phyloP scores from a whole-genome alignment of 2,888 invertebrate genomes.

The Brachyopa scutellaris region DNA sequence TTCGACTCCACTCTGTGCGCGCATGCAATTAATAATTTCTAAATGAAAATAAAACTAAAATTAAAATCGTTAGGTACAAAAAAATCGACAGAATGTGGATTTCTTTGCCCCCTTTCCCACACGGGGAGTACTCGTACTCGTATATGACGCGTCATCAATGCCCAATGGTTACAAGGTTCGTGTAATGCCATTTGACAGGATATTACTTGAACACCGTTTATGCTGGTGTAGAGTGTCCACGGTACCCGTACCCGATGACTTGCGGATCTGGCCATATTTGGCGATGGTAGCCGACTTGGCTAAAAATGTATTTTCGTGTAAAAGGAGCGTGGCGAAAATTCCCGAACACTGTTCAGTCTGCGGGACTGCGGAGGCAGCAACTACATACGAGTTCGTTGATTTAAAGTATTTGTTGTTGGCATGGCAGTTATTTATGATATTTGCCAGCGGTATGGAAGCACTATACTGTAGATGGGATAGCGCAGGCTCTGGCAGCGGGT shows the following conservation, averaged over 20 bases:
- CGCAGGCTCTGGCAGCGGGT: constrained; percentile 3
- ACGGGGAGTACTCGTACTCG: neutral
- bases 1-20: constrained; percentile 20
- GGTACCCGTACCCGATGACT: constrained; percentile 41
- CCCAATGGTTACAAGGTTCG: constrained; percentile 52
- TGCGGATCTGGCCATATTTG: constrained; percentile 41
- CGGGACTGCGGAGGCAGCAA: constrained; percentile 45
- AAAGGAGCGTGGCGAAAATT: constrained; percentile 57
- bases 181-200: constrained; percentile 68
- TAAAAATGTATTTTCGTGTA: constrained; percentile 42
- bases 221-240: constrained; percentile 51
- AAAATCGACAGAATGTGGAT: neutral
- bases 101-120: neutral
- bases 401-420: constrained; percentile 57
- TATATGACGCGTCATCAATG: constrained; percentile 59
- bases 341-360: constrained; percentile 19
- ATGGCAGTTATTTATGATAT: constrained; percentile 61
- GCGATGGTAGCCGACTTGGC: constrained; percentile 34
- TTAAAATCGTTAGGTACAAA: constrained; percentile 11
- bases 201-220: constrained; percentile 54
- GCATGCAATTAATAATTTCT: constrained; percentile 59
- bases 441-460: constrained; percentile 24
- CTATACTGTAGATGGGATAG: neutral
- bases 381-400: constrained; percentile 3
- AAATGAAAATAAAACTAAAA: constrained; percentile 54